Percentiles rank a stretch among this genome's conserved stretches.
Evolutionary conservation across 2,797 vertebrate genomes (phyloP).

Genomic region (Neomorphus geoffroyi): DNA sequence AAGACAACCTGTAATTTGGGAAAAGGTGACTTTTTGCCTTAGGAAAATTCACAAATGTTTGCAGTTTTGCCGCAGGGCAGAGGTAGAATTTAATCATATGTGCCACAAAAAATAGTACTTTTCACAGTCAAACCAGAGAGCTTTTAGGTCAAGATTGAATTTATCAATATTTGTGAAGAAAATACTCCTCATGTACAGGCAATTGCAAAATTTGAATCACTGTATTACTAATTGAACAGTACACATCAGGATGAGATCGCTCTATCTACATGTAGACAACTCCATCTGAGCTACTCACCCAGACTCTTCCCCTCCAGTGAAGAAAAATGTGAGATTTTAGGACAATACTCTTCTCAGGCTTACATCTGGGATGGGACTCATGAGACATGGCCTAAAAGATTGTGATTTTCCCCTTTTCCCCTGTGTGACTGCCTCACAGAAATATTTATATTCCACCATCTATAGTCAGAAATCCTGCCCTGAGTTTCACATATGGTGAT

Average conservation of each 20-base stretch:
- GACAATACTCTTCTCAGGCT: not conserved
- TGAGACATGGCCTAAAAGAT: fast-evolving
- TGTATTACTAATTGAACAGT: not conserved
- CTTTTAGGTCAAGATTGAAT: constrained; percentile 1
- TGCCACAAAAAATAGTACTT: constrained; percentile 9
- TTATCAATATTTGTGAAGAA: constrained; percentile 26
- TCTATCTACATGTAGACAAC: not conserved
- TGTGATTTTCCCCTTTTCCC: fast-evolving
- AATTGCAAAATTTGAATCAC: not conserved
- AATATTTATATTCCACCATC: not conserved
- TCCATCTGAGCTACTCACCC: not conserved
- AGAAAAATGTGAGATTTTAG: not conserved
- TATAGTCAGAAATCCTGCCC: not conserved
- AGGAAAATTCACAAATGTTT: constrained; percentile 51
- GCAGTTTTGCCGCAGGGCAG: constrained; percentile 49
- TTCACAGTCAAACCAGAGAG: not conserved
- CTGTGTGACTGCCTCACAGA: not conserved
- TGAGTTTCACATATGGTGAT: not conserved
- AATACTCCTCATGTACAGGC: not conserved
- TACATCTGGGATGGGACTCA: not conserved
- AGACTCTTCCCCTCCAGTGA: not conserved
- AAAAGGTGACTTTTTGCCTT: constrained; percentile 16
- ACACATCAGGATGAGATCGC: not conserved
- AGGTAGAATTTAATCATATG: constrained; percentile 51
- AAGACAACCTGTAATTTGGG: constrained; percentile 34